A percentile compares a stretch with the other conserved stretches of the same genome.
Evolutionary conservation across 2,888 invertebrate species (phyloP).

Genomic region (Parthenolecanium corni): DNA sequence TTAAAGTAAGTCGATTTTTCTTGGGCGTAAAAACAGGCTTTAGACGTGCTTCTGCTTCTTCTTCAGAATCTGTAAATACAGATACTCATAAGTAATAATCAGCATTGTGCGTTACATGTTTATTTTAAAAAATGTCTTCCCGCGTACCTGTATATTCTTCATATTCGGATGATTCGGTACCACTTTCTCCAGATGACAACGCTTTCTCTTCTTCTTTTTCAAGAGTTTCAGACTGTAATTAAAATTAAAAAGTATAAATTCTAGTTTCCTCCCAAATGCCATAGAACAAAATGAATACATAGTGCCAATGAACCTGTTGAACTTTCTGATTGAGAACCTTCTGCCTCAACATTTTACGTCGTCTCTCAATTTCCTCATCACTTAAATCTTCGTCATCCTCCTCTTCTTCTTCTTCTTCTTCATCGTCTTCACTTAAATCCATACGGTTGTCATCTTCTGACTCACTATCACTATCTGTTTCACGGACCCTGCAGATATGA

Average conservation of each 20-base stretch:
- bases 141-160: slow-evolving; percentile 66
- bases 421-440: slow-evolving; percentile 40
- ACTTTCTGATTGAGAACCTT: slow-evolving; percentile 58
- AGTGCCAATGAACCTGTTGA: slow-evolving; percentile 42
- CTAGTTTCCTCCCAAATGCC: too few relatives aligned
- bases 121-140: too few relatives aligned
- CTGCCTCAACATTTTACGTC: slow-evolving; percentile 57
- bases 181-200: slow-evolving; percentile 41
- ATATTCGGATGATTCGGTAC: slow-evolving; percentile 52
- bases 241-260: background rate
- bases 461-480: slow-evolving; percentile 50
- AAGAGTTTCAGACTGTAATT: slow-evolving; percentile 36
- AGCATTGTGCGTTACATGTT: too few relatives aligned
- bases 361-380: slow-evolving; percentile 70
- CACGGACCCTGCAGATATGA: slow-evolving; percentile 41
- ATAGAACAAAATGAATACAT: too few relatives aligned
- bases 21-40: slow-evolving; percentile 92
- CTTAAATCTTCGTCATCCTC: slow-evolving; percentile 76
- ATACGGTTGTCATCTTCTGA: slow-evolving; percentile 40
- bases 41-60: slow-evolving; percentile 79
- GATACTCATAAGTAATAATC: background rate
- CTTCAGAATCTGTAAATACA: slow-evolving; percentile 57
- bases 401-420: slow-evolving; percentile 45
- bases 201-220: slow-evolving; percentile 58
- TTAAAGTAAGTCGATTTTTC: slow-evolving; percentile 85